Conservation (phyloP, 2,797 vertebrate genomes). For the Sebastes nivosus region DNA sequence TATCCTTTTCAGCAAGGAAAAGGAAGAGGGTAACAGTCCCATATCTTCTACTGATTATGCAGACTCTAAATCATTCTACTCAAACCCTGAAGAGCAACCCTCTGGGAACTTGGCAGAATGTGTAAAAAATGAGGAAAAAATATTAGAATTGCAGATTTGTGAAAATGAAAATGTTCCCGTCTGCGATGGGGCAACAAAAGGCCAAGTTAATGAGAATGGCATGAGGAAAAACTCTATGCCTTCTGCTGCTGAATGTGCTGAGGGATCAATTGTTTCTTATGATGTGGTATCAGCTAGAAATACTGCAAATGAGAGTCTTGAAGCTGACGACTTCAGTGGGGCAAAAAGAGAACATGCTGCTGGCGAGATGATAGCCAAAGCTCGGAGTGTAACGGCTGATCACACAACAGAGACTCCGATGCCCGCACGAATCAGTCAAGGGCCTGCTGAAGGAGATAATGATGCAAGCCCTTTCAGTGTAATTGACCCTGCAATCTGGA, state of each 20-base stretch:
- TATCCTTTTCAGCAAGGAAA: slow-evolving; percentile 26
- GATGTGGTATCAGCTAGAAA: slow-evolving; percentile 43
- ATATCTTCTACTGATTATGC: slow-evolving; percentile 37
- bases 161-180: slow-evolving; percentile 41
- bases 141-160: slow-evolving; percentile 39
- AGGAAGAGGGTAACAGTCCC: slow-evolving; percentile 19
- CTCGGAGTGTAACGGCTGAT: slow-evolving; percentile 53
- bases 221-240: slow-evolving; percentile 11
- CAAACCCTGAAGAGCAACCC: slow-evolving; percentile 23
- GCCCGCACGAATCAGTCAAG: slow-evolving; percentile 57
- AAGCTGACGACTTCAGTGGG: slow-evolving; percentile 37
- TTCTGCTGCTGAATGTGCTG: slow-evolving; percentile 14
- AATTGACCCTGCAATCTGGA: slow-evolving; percentile 73
- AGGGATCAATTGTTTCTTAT: slow-evolving; percentile 39
- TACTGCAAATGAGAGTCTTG: slow-evolving; percentile 25
- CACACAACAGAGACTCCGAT: slow-evolving; percentile 51
- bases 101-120: slow-evolving; percentile 28
- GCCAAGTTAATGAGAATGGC: slow-evolving; percentile 39
- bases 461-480: slow-evolving; percentile 52
- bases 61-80: slow-evolving; percentile 31
- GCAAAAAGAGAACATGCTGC: slow-evolving; percentile 33
- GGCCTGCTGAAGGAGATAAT: slow-evolving; percentile 70
- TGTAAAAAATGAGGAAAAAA: slow-evolving; percentile 30
- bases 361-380: slow-evolving; percentile 43
- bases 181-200: slow-evolving; percentile 55